Evolutionary conservation across 2,113 vertebrate genomes (phyloP).

Genomic region (Rhynchomys soricoides): DNA sequence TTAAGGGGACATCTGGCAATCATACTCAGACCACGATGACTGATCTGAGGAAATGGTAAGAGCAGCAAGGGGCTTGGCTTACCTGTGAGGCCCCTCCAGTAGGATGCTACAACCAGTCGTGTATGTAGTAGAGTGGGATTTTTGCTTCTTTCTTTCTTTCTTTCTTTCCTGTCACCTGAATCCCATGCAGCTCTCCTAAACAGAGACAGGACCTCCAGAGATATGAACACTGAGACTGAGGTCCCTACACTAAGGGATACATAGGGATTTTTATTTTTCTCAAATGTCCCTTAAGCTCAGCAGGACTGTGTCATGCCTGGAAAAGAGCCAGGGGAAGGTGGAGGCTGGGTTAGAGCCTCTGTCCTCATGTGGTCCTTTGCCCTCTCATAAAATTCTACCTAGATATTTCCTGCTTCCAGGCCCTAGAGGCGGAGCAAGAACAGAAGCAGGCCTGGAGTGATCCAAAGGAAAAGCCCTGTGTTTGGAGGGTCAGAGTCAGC

Average conservation of each 20-base stretch:
- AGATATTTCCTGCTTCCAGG: constrained; percentile 58
- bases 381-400: constrained; percentile 43
- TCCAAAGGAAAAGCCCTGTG: background rate
- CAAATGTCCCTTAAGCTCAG: background rate
- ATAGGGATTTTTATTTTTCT: background rate
- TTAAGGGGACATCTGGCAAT: background rate
- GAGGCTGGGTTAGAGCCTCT: background rate
- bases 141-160: background rate
- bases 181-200: no score
- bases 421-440: background rate
- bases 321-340: background rate
- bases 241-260: no score
- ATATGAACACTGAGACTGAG: background rate
- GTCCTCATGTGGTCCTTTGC: constrained; percentile 33
- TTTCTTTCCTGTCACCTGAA: background rate
- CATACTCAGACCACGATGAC: background rate
- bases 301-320: background rate
- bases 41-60: background rate
- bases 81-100: background rate
- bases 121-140: no score
- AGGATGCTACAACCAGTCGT: background rate
- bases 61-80: background rate
- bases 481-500: constrained; percentile 50
- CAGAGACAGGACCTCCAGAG: background rate
- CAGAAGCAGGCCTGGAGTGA: background rate